Conservation (phyloP, 2,797 vertebrate genomes). For the Enteromius paludinosus region DNA sequence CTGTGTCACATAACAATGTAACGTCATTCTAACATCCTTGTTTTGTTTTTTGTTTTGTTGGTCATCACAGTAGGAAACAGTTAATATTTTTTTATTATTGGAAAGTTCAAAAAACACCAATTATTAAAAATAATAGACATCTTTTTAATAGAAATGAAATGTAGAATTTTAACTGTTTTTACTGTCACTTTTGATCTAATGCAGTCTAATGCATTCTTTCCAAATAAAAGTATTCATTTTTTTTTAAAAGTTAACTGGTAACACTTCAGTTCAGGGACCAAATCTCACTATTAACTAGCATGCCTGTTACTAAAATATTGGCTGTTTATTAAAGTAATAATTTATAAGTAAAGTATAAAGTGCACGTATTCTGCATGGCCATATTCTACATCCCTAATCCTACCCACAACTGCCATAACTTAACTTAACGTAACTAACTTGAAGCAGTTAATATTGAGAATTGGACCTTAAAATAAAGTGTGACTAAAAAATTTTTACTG, state of each 20-base stretch:
- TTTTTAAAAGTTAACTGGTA: too few relatives aligned
- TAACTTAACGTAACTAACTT: too few relatives aligned
- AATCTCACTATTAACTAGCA: too few relatives aligned
- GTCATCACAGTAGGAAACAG: neutral
- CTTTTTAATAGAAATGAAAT: neutral
- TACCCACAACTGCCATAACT: neutral
- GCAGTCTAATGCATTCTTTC: neutral
- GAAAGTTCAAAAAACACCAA: neutral
- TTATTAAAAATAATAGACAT: neutral
- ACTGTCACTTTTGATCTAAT: neutral
- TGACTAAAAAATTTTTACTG: too few relatives aligned
- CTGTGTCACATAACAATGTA: neutral
- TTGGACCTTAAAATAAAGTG: too few relatives aligned
- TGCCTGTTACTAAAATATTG: neutral
- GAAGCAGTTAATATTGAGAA: too few relatives aligned
- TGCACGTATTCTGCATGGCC: too few relatives aligned
- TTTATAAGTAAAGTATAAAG: too few relatives aligned
- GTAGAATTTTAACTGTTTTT: too few relatives aligned
- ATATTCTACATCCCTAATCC: neutral
- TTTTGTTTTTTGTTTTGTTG: too few relatives aligned
- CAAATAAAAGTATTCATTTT: too few relatives aligned
- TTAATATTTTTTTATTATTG: neutral
- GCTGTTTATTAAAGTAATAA: neutral
- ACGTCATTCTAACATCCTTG: neutral
- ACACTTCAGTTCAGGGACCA: too few relatives aligned